phyloP scores from a whole-genome alignment of 1,140 invertebrate genomes.

The Gonatopus flavifemur region DNA sequence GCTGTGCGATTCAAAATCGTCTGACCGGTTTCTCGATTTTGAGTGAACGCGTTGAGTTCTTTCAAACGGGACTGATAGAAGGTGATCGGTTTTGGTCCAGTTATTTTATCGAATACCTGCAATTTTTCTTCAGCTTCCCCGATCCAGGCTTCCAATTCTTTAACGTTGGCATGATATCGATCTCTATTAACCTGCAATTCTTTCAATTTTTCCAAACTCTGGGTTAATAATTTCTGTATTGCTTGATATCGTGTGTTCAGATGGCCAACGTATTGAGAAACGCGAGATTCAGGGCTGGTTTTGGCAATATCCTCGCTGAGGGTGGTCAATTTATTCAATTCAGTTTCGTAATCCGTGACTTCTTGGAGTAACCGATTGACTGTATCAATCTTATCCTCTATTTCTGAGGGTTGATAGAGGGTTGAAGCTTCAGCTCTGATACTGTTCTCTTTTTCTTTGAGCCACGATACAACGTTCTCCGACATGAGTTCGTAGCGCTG shows the following conservation, averaged over 20 bases:
- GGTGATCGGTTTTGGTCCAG: slow-evolving; percentile 66
- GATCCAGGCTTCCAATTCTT: slow-evolving; percentile 79
- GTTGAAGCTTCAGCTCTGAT: slow-evolving; percentile 73
- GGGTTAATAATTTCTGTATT: slow-evolving; percentile 70
- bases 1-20: slow-evolving; percentile 76
- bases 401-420: slow-evolving; percentile 69
- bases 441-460: slow-evolving; percentile 84
- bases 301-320: slow-evolving; percentile 73
- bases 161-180: slow-evolving; percentile 68
- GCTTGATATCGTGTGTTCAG: slow-evolving; percentile 76
- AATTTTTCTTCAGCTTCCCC: slow-evolving; percentile 72
- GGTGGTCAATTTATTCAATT: slow-evolving; percentile 68
- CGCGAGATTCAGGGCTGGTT: slow-evolving; percentile 78
- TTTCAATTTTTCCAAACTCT: slow-evolving; percentile 69
- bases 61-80: slow-evolving; percentile 70
- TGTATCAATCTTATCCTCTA: slow-evolving; percentile 74
- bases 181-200: slow-evolving; percentile 68
- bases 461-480: slow-evolving; percentile 77
- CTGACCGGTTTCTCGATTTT: slow-evolving; percentile 78
- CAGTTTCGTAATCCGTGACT: slow-evolving; percentile 64
- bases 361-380: slow-evolving; percentile 66
- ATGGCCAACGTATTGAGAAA: slow-evolving; percentile 78
- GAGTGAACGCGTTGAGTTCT: slow-evolving; percentile 73
- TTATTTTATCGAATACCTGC: slow-evolving; percentile 67
- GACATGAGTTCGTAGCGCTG: slow-evolving; percentile 76